A percentile compares a stretch with the other conserved stretches of the same genome.
Conservation (phyloP, 2,888 invertebrate genomes). For the Eupeodes luniger region DNA sequence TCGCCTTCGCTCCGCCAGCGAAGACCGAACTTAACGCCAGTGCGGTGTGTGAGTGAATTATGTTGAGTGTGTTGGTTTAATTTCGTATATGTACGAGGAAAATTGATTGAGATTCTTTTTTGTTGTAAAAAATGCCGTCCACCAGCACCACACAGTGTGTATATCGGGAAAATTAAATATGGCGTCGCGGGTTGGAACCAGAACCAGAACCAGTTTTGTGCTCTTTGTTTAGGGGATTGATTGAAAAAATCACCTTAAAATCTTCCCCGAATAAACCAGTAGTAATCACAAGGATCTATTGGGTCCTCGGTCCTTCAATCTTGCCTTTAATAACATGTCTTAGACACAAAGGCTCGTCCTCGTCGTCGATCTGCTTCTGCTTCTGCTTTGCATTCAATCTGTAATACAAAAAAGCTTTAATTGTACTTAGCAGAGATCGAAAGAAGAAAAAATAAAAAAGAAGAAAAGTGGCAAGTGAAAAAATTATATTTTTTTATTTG, state of each 20-base stretch:
- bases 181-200: conserved; percentile 90
- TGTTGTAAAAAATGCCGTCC: conserved; percentile 71
- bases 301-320: conserved; percentile 58
- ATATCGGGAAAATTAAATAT: conserved; percentile 87
- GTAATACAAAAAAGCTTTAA: conserved; percentile 57
- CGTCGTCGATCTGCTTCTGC: conserved; percentile 13
- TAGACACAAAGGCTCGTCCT: conserved; percentile 50
- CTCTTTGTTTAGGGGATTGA: conserved; percentile 93
- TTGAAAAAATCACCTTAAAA: conserved; percentile 82
- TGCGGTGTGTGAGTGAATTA: conserved; percentile 55
- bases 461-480: conserved; percentile 65
- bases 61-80: conserved; percentile 55
- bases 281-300: conserved; percentile 52
- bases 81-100: conserved; percentile 68
- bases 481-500: conserved; percentile 46
- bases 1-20: conserved; percentile 54
- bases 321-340: conserved; percentile 57
- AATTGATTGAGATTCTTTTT: conserved; percentile 73
- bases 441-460: conserved; percentile 26
- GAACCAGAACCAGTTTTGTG: conserved; percentile 83
- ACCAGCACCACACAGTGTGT: conserved; percentile 68
- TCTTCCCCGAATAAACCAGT: conserved; percentile 66
- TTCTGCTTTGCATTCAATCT: not conserved
- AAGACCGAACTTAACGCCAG: not conserved
- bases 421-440: conserved; percentile 38